Evolutionary conservation across 2,888 invertebrate species (phyloP).

Genomic region (Trichopoda pennipes): DNA sequence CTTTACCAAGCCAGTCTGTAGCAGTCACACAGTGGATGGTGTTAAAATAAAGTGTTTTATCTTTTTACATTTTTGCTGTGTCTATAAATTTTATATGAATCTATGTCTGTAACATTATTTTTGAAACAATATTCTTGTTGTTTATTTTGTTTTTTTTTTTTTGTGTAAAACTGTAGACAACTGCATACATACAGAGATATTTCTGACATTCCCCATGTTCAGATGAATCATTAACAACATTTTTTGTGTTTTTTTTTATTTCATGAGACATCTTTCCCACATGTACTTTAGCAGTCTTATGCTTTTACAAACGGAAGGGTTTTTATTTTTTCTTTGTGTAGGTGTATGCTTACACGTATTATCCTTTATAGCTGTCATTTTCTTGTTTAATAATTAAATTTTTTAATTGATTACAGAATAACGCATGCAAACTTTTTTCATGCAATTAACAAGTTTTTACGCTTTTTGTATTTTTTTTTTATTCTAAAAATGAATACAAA

Average conservation of each 20-base stretch:
- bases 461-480: background rate
- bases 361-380: constrained; percentile 33
- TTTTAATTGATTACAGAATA: constrained; percentile 67
- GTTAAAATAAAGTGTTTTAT: constrained; percentile 26
- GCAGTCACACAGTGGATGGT: constrained; percentile 4
- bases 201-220: background rate
- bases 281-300: background rate
- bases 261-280: constrained; percentile 13
- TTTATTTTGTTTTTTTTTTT: background rate
- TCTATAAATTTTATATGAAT: constrained; percentile 65
- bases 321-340: background rate
- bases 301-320: no score
- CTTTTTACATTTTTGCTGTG: constrained; percentile 26
- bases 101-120: constrained; percentile 52
- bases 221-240: constrained; percentile 23
- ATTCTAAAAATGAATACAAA: constrained; percentile 11
- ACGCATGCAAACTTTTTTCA: constrained; percentile 62
- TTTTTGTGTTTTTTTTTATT: no score
- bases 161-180: background rate
- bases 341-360: constrained; percentile 9
- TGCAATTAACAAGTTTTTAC: constrained; percentile 62
- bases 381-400: constrained; percentile 62
- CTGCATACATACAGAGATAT: background rate
- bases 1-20: constrained; percentile 1
- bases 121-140: background rate